Evolutionary conservation across 2,888 invertebrate species (phyloP).

Genomic region (Tenodera sinensis): DNA sequence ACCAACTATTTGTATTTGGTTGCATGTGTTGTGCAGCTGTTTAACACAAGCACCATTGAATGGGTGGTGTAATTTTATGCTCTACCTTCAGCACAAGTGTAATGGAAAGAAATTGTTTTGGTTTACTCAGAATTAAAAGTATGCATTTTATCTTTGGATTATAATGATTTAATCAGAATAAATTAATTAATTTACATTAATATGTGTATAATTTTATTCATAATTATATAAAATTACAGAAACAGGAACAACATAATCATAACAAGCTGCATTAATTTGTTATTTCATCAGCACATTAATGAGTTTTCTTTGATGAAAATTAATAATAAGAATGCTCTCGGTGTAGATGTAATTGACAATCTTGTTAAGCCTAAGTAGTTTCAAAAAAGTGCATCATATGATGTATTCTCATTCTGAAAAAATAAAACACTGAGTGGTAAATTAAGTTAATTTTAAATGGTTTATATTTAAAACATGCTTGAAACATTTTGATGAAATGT

Average conservation of each 20-base stretch:
- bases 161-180: background rate
- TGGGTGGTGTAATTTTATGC: too few species aligned
- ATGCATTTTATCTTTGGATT: background rate
- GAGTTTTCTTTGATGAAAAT: background rate
- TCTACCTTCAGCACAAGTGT: too few species aligned
- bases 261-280: background rate
- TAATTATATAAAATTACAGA: background rate
- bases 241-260: background rate
- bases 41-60: too few species aligned
- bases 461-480: too few species aligned
- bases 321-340: background rate
- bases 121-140: background rate
- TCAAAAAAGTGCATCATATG: constrained; percentile 15
- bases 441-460: too few species aligned
- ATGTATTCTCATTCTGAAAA: constrained; percentile 14
- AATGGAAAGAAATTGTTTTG: too few species aligned
- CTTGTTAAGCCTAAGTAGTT: background rate
- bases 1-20: too few species aligned
- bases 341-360: background rate
- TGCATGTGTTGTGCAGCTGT: too few species aligned
- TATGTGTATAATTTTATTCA: background rate
- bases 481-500: too few species aligned
- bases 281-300: background rate
- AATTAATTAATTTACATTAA: background rate
- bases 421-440: background rate